Conservation (phyloP, 2,888 invertebrate genomes). For the Isotomurus palustris region DNA sequence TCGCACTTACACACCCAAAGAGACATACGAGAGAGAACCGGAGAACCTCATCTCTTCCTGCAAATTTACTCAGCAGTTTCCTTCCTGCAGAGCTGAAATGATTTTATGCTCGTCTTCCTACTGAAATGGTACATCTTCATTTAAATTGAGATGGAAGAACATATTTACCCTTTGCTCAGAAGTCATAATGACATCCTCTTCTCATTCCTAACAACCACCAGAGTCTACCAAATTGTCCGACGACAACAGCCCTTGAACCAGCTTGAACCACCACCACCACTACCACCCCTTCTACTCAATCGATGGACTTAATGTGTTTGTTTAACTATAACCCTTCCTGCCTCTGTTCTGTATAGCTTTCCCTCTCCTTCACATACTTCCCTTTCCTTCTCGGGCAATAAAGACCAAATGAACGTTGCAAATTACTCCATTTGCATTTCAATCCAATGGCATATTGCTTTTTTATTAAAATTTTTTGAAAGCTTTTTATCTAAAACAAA, state of each 20-base stretch:
- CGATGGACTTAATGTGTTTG: no score
- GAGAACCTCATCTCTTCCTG: conserved; percentile 10
- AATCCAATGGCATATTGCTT: conserved; percentile 6
- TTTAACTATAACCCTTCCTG: no score
- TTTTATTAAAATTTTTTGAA: conserved; percentile 11
- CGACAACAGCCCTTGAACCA: no score
- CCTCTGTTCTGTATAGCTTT: background rate
- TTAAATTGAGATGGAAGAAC: conserved; percentile 3
- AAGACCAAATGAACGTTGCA: background rate
- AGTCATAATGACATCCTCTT: background rate
- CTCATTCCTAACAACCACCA: background rate
- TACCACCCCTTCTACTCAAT: no score
- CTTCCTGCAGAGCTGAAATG: conserved; percentile 4
- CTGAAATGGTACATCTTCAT: conserved; percentile 11
- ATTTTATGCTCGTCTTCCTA: background rate
- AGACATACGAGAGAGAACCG: conserved; percentile 1
- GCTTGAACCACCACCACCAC: no score
- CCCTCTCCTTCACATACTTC: background rate
- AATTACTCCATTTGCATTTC: conserved; percentile 10
- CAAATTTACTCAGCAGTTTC: conserved; percentile 20
- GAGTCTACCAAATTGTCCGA: background rate
- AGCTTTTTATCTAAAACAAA: background rate
- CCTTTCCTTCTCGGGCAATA: background rate
- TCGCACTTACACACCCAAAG: conserved; percentile 12
- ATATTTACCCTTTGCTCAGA: conserved; percentile 9